Evolutionary conservation across 2,888 invertebrate species (phyloP), one percentile per base, ranked within the genome.

Genomic region (Ganaspis brasiliensis): DNA sequence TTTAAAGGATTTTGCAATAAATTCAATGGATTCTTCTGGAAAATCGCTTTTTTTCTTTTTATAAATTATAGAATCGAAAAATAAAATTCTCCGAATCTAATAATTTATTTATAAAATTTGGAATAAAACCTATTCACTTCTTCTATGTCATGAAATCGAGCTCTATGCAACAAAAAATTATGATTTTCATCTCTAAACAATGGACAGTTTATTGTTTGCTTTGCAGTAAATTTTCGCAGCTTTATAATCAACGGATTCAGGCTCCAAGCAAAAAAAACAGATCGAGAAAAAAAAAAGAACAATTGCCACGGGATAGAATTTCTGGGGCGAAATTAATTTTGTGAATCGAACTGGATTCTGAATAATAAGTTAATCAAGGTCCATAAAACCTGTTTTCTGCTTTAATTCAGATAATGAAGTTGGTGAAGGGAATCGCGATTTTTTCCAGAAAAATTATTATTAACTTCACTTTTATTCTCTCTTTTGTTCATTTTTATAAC

Each of bases 301-400:
- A 45, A 40, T 45, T 67, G 14, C 24, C 24, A 40, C 45, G 26
- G 26, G 40, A 67, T 67, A 40, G 1, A 67, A 67, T 67, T 40
- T 67, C 45, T 67, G 45, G 40, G 45, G 40, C 3, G n/a, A 67
- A 67, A 45, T 67, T 45, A 40, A 24, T 67, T 67, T 26, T 45
- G 45, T 21, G 40, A 26, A 2, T 45, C 40, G n/a, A 26, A 67
- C 45, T 14, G 14, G n/a, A 67, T 67, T 24, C 8, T 67, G 67
- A 26, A 45, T 40, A 67, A 24, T 26, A 16, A 67, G 24, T 26
- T 26, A 67, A 67, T 67, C 10, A 67, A 26, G 45, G 24, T 21
- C 67, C n/a, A n/a, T 14, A 16, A 67, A 24, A 45, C 21, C 24
- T 16, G 45, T 45, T 67, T 52, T 45, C 45, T 40, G 21, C 5